Evolutionary conservation across 2,888 invertebrate genomes (phyloP), one percentile per base, ranked within the genome.

Genomic region (Congeria kusceri): DNA sequence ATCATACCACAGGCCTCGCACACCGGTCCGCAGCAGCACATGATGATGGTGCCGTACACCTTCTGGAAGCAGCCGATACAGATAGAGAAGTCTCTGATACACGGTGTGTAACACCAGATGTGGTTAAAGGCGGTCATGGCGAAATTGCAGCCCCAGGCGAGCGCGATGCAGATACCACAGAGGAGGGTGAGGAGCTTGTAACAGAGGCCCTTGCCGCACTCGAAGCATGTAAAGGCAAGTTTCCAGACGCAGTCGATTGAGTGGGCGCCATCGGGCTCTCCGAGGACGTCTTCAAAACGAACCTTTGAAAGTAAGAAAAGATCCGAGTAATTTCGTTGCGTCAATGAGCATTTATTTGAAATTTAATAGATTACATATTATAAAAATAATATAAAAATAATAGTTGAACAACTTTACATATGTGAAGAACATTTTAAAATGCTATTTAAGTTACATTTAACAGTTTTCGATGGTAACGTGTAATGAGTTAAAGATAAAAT

Each of bases 41-140:
- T 96, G 91, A 96, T 67, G 20, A 81, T 23, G 32, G 77, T 69
- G 7, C 96, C 93, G 94, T 95, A 62, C 32, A 81, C 64, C 67
- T 73, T 85, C 77, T 83, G 78, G 64, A 70, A 69, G 58, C 78
- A 83, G 32, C 79, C 77, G n/a, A 79, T n/a, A 89, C 95, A 95
- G 88, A 96, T 95, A 93, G 95, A 95, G 92, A 95, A 95, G 80
- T 93, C 95, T 64, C 96, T 94, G 58, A 96, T 93, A 76, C 95
- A 95, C 0, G 96, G 96, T 0, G 95, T 95, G 23, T 95, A 94
- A 90, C 96, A 96, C 96, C 96, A 96, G 88, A 96, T 96, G 94
- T 96, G 96, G 47, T 85, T 64, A 70, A 88, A 88, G 3, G 96
- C 95, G 11, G 96, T 94, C 84, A 96, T 32, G n/a, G 87, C 89